Base-by-base conservation (phyloP, 2,888 invertebrate genomes). In the Matsumyia berberina region DNA sequence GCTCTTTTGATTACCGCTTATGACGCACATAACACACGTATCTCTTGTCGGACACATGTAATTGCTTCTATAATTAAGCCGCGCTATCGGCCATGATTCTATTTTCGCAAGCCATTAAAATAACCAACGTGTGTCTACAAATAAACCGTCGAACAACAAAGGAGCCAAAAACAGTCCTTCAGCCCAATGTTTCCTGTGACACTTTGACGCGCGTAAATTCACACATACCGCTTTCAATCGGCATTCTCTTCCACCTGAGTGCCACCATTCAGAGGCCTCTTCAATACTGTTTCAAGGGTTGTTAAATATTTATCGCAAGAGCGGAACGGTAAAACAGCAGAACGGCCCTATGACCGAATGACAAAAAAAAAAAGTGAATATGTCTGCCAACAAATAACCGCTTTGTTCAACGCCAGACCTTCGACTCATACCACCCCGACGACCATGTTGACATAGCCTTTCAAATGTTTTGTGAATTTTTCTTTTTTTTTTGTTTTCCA, bases 381-480 rank as follows among this genome's bases (percentile, higher is more conserved):
- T 69, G 73, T 67, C 76, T 81, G 46, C 46, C 62, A 62, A 69
- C 81, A 81, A 69, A 55, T 66, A 73, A 73, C 82, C 60, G 42
- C 72, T 78, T 79, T 69, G 62, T 73, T 73, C 37, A 53, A 9
- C 24, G 37, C 37, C 37, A 19, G 17, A 24, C 57, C 19, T 24
- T 5, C 19, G n/a, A 11, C 60, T 35, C 57, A 69, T 33, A 55
- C 46, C 12, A 53, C 33, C 15, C 39, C 4, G 58, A 49, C 64
- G 8, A 70, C 37, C 53, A 46, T 44, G 77, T 53, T 49, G 66
- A 67, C 74, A 67, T 67, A 55, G 39, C 64, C 55, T 57, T 51
- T 64, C 46, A 37, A 77, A 69, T 55, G 55, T 35, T 2, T n/a
- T 42, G 57, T 66, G 35, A 37, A 8, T 46, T 46, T 31, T 60